These are phyloP conservation scores for Eumerus sabulonum DNA, from an alignment of 2,888 invertebrate genomes.

Conservation along the genomic window DNA sequence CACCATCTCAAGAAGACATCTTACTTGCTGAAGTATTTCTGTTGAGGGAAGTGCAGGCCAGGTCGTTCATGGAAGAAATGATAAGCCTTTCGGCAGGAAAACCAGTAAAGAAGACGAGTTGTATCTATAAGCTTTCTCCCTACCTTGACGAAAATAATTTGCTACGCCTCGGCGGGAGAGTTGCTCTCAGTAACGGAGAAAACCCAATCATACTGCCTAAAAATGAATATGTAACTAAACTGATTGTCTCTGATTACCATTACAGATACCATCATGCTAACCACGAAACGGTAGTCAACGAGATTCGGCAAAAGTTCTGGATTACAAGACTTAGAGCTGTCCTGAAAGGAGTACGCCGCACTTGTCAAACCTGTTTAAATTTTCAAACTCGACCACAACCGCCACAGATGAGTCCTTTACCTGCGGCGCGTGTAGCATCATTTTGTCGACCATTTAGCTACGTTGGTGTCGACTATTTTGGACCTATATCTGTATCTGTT, in stretches of 20 bases:
- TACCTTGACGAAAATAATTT: slow-evolving; percentile 9
- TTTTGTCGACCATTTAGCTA: background rate
- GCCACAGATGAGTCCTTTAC: background rate
- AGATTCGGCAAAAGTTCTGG: slow-evolving; percentile 9
- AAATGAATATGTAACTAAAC: background rate
- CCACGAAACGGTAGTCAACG: too few species aligned
- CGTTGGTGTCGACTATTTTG: background rate
- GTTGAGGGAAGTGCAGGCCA: background rate
- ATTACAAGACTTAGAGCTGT: slow-evolving; percentile 16
- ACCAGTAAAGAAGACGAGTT: background rate
- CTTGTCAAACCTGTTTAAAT: too few species aligned
- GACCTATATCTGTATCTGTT: background rate
- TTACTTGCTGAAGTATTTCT: slow-evolving; percentile 11
- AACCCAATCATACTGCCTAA: slow-evolving; percentile 8
- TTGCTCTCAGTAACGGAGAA: background rate
- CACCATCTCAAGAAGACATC: slow-evolving; percentile 13
- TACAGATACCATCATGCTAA: slow-evolving; percentile 11
- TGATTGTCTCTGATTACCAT: slow-evolving; percentile 20
- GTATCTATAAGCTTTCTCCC: slow-evolving; percentile 11
- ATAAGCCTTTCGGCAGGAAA: background rate
- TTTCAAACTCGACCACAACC: too few species aligned
- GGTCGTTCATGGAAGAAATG: slow-evolving; percentile 8
- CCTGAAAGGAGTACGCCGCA: slow-evolving; percentile 3
- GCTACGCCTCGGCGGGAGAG: slow-evolving; percentile 5
- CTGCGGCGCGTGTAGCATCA: background rate